Evolutionary conservation across 2,888 invertebrate species (phyloP), one percentile per base, ranked within the genome.

Genomic region (Hartigia nigra): DNA sequence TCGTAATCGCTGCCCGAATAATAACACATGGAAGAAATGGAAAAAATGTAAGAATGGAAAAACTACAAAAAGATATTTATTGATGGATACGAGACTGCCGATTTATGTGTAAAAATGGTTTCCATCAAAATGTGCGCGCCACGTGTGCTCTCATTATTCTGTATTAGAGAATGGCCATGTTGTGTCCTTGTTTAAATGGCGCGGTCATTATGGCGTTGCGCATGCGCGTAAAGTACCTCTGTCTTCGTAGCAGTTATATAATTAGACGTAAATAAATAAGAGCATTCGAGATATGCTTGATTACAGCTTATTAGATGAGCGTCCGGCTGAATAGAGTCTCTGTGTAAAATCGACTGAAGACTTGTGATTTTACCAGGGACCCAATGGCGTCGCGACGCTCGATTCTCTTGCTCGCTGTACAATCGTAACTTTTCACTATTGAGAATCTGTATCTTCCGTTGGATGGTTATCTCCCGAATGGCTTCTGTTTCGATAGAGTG

Each of bases 41-140:
- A 11, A 78, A 69, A 14, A 77, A 75, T 72, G 83, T 77, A 37
- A 82, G 78, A 74, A 75, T 70, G 74, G 70, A 77, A 12, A 75
- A 80, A 76, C 79, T 82, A 75, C 23, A 9, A 80, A 72, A 75
- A 80, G 77, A 80, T 77, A 84, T 70, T 75, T 81, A 23, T 77
- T 79, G 72, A 82, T 70, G 78, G 82, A 85, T 79, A 80, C 78
- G 77, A 80, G 81, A 36, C 76, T 81, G 76, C 80, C 85, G 76
- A 82, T 85, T 74, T 86, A 84, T 80, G 83, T 82, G 81, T 85
- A 80, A 83, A 23, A 9, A 23, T 55, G 55, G 55, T 55, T 23
- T 55, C 55, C 14, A 55, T 55, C 23, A 23, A 23, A 34, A 31
- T 72, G 31, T 31, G 70, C 75, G 74, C 55, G 55, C 55, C 55